Evolutionary conservation across 1,140 invertebrate species (phyloP).

Genomic region (Cotesia typhae): DNA sequence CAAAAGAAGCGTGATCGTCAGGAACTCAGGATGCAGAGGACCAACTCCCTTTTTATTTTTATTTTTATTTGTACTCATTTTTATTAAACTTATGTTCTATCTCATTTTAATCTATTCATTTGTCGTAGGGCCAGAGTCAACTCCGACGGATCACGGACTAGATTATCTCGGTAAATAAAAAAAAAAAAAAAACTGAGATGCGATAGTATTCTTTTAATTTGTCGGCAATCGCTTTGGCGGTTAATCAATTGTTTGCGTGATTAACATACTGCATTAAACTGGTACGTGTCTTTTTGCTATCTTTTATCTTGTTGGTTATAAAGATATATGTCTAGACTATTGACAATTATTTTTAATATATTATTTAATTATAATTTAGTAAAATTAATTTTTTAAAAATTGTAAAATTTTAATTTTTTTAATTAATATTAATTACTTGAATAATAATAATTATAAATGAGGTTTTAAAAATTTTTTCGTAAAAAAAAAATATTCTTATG

Average conservation of each 20-base stretch:
- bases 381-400: no score
- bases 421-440: no score
- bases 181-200: slow-evolving; percentile 1
- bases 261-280: slow-evolving; percentile 11
- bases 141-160: neutral
- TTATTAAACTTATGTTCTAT: no score
- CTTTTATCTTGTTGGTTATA: neutral
- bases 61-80: no score
- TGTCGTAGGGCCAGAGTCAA: neutral
- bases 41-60: neutral
- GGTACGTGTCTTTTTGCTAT: slow-evolving; percentile 3
- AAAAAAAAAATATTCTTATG: no score
- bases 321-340: no score
- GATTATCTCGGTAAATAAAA: neutral
- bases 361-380: neutral
- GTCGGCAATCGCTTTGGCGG: slow-evolving; percentile 25
- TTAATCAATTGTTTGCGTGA: slow-evolving; percentile 31
- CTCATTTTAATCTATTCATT: no score
- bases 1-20: neutral
- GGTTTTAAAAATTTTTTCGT: no score
- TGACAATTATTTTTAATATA: neutral
- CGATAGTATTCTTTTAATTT: slow-evolving; percentile 30
- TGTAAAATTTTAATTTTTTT: no score
- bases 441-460: no score
- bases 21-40: slow-evolving; percentile 23